Percentiles rank a stretch among this genome's conserved stretches.
Conservation (phyloP, 2,888 invertebrate genomes). For the Sceliomorpha sp. region DNA sequence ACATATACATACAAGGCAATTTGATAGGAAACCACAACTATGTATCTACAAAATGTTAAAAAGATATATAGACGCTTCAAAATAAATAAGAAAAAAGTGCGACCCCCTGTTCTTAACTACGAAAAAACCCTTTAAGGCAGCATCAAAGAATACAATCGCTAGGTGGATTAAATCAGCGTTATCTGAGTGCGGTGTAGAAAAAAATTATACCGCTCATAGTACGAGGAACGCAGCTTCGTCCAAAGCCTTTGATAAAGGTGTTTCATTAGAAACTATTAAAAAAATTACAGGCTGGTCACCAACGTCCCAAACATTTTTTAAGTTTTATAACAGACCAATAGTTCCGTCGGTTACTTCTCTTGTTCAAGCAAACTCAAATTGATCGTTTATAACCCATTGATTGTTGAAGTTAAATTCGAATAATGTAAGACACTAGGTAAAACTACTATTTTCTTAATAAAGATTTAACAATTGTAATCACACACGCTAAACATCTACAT, state of each 20-base stretch:
- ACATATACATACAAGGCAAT: too few relatives aligned
- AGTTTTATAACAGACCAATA: too few relatives aligned
- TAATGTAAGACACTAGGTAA: too few relatives aligned
- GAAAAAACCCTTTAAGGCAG: slow-evolving; percentile 27
- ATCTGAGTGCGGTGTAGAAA: slow-evolving; percentile 4
- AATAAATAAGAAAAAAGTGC: not conserved
- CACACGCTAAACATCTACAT: too few relatives aligned
- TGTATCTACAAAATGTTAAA: not conserved
- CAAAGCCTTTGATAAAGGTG: slow-evolving; percentile 21
- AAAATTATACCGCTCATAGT: slow-evolving; percentile 17
- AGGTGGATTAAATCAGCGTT: slow-evolving; percentile 28
- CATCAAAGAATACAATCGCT: slow-evolving; percentile 14
- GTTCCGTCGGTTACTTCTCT: too few relatives aligned
- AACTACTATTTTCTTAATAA: too few relatives aligned
- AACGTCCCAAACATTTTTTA: too few relatives aligned
- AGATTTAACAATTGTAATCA: too few relatives aligned
- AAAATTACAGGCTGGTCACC: slow-evolving; percentile 26
- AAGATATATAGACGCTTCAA: not conserved
- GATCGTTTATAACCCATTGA: too few relatives aligned
- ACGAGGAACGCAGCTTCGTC: slow-evolving; percentile 44
- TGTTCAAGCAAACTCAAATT: too few relatives aligned
- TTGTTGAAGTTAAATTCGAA: too few relatives aligned
- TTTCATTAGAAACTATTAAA: slow-evolving; percentile 26
- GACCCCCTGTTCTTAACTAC: slow-evolving; percentile 22
- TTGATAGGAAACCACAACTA: slow-evolving; percentile 1